A percentile compares a stretch with the other conserved stretches of the same genome.
Conservation (phyloP, 2,113 vertebrate species). For the Podocnemis expansa region DNA sequence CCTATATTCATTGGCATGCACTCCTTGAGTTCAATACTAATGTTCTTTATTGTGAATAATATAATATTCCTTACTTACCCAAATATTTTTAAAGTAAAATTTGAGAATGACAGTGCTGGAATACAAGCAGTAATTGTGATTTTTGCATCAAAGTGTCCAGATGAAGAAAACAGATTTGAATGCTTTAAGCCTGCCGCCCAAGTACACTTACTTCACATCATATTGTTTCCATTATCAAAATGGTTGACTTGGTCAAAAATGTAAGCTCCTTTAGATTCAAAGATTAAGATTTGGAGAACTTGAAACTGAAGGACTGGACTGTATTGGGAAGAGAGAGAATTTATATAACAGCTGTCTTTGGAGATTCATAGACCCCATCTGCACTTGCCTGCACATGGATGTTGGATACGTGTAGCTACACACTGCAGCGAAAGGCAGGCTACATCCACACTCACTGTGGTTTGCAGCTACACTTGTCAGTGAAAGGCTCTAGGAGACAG, state of each 20-base stretch:
- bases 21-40: not conserved
- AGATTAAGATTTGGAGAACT: not conserved
- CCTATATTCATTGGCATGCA: not conserved
- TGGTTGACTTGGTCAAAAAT: not conserved
- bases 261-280: not conserved
- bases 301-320: not conserved
- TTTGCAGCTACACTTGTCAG: not conserved
- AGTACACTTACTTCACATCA: not conserved
- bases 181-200: not conserved
- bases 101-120: not conserved
- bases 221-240: not conserved
- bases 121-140: not conserved
- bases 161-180: not conserved
- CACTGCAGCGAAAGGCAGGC: not conserved
- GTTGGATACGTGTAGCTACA: not conserved
- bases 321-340: not conserved
- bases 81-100: not conserved
- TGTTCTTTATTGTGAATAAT: not conserved
- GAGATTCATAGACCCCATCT: not conserved
- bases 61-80: not conserved
- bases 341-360: not conserved
- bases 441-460: not conserved
- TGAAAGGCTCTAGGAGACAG: not conserved
- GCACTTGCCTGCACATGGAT: not conserved
- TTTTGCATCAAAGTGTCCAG: not conserved